Percentiles rank a stretch among this genome's conserved stretches.
Conservation (phyloP, 2,888 invertebrate genomes). For the Apodemia zela region DNA sequence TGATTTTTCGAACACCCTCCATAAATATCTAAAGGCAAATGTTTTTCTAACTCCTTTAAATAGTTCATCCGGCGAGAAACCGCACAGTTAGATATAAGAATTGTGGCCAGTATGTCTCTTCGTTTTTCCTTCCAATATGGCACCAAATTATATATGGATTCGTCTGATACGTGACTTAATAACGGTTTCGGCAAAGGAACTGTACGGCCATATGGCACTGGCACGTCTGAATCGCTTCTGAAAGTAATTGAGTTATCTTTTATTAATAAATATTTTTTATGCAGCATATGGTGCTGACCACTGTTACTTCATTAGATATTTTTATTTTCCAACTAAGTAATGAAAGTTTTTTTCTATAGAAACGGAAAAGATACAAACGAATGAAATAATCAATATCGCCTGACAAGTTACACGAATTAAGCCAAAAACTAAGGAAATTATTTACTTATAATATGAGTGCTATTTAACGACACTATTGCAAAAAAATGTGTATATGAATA, state of each 20-base stretch:
- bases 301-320: not conserved
- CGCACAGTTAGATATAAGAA: constrained; percentile 81
- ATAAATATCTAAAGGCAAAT: constrained; percentile 80
- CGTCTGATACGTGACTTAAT: constrained; percentile 24
- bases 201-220: constrained; percentile 84
- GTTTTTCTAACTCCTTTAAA: constrained; percentile 74
- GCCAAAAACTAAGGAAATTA: no score
- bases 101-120: constrained; percentile 65
- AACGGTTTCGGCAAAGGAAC: constrained; percentile 43
- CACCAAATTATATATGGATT: constrained; percentile 40
- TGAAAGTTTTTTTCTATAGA: no score
- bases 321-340: no score
- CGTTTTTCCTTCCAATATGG: constrained; percentile 66
- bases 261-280: constrained; percentile 14
- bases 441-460: no score
- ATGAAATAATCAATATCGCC: no score
- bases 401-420: no score
- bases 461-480: not conserved
- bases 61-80: constrained; percentile 73
- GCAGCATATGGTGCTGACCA: not conserved
- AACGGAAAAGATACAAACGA: no score
- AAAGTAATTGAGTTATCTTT: constrained; percentile 36
- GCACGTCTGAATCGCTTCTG: constrained; percentile 80
- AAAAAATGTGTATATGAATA: no score
- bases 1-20: constrained; percentile 72